Evolutionary conservation across 2,888 invertebrate genomes (phyloP), one percentile per base, ranked within the genome.

Genomic region (Eilema griseolum): DNA sequence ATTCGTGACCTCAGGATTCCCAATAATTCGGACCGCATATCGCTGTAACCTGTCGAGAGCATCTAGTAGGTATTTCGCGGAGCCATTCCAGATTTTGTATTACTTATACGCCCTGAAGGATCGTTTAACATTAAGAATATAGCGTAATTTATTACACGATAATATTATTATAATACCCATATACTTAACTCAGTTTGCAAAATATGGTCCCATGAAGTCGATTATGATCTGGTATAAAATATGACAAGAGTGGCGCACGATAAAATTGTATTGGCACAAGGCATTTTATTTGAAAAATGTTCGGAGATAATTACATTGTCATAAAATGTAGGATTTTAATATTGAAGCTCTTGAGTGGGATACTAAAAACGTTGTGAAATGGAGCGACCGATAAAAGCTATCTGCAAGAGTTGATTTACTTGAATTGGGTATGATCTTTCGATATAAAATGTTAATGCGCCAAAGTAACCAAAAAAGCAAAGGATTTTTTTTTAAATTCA

Each of bases 241-340:
- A 63, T 63, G 66, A 57, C 52, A 46, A 37, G 59, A 52, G 37
- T 8, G 28, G 56, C 14, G 56, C 23, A 12, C 8, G 62, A 62
- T 70, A 59, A 62, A 67, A 70, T 59, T 20, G 63, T 70, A 61
- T 65, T 61, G 65, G 31, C 69, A 64, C 52, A 61, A 52, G 41
- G 41, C 61, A 66, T 65, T 67, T 52, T 52, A 37, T 33, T n/a
- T 56, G 46, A 65, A 61, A 57, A 60, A 60, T 41, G 26, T 37
- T 65, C 59, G 28, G 26, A 69, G 57, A 63, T 69, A 52, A 72
- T 59, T 66, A 56, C 28, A 56, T 61, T 56, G 23, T 67, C 20
- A 61, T 61, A 61, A 64, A 64, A 67, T 41, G 41, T 41, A 3
- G 24, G 16, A 4, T 62, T 62, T 24, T 62, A 24, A 16, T 61